Percentiles rank a stretch among this genome's conserved stretches.
These are phyloP conservation scores for Mustela lutreola DNA, from an alignment of 2,113 vertebrate genomes.

Conservation along the genomic window DNA sequence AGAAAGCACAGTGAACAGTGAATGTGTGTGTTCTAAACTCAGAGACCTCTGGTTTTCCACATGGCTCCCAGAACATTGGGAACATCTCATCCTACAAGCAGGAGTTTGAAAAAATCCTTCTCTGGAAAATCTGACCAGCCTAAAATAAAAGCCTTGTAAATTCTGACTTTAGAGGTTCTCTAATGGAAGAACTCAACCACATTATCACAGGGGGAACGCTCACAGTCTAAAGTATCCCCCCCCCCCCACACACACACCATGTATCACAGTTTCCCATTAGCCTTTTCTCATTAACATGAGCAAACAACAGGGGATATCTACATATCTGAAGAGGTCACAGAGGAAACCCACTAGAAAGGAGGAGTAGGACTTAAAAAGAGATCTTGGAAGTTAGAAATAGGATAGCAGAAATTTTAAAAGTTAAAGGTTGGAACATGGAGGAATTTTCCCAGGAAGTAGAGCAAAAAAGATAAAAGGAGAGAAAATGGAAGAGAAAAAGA, in stretches of 20 bases:
- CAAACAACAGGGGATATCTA: background rate
- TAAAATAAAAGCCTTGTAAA: conserved; percentile 4
- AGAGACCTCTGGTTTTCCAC: background rate
- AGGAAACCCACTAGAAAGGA: background rate
- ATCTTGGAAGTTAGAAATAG: background rate
- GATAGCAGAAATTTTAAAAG: background rate
- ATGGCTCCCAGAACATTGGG: background rate
- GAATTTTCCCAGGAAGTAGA: background rate
- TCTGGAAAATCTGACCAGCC: background rate
- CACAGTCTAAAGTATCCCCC: background rate
- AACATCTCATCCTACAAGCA: background rate
- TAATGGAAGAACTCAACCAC: background rate
- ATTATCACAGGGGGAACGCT: background rate
- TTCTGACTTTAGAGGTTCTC: background rate
- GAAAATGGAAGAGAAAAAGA: background rate
- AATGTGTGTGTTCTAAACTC: background rate
- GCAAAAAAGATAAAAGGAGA: background rate
- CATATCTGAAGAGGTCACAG: background rate
- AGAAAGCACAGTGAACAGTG: background rate
- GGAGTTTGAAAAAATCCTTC: conserved; percentile 37
- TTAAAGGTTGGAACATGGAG: background rate
- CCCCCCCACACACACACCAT: background rate
- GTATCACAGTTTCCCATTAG: background rate
- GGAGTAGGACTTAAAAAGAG: background rate
- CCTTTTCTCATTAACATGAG: background rate